Base-by-base conservation (phyloP, 2,797 vertebrate genomes). In the Ptychadena robeensis region DNA sequence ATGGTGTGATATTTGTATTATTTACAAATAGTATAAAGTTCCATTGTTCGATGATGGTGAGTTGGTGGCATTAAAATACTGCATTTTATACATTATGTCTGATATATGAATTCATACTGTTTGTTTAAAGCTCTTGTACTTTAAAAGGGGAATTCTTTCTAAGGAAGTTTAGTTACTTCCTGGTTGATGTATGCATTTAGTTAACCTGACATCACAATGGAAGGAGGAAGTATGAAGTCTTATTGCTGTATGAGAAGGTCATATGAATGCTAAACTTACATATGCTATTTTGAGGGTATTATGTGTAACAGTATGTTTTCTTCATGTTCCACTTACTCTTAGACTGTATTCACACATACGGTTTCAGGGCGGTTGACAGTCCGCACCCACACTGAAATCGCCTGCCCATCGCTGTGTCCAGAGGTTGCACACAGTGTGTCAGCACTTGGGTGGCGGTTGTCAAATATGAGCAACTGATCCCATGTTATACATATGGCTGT, bases 131-230 rank as follows among this genome's bases (percentile, higher is more conserved):
- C 59, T 25, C 9, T 9, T 27, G 59, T 61, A 11, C 3, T 37
- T 35, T 35, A 67, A 7, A 57, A 31, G 35, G 75, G 75, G 75
- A 22, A 78, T 27, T 67, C 68, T 78, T 35, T 3, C 30, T 3
- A 25, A 48, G 14, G 48, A 78, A 68, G 22, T 12, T 35, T 4
- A 15, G 6, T 27, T 68, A 69, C 65, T 79, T 79, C 76, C 65
- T 69, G 31, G 28, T 79, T 79, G 27, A 22, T 59, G 25, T 25
- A 59, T 79, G 34, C 48, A 35, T 27, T 35, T 68, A 78, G 3
- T 34, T 48, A 3, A 64, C 2, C 15, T 64, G 18, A 28, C 27
- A 75, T 40, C 59, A 61, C 59, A 61, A 2, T 61, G 59, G 9
- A 61, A 61, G 59, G 59, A 61, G 59, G 59, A 61, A 61, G 59